Conservation (phyloP, 2,113 vertebrate species). For the Mola mola region DNA sequence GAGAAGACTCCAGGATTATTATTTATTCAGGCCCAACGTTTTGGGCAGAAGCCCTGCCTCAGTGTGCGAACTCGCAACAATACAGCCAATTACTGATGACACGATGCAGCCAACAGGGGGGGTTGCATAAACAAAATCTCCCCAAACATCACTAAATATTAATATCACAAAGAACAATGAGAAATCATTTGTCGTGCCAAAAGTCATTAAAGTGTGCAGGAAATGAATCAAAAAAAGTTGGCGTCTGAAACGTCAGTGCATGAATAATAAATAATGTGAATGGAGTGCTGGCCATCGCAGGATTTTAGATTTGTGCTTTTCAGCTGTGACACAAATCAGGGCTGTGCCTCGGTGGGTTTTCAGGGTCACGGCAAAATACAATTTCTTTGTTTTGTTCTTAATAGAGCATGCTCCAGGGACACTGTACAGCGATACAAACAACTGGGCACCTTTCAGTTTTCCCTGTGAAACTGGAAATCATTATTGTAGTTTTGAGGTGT, state of each 20-base stretch:
- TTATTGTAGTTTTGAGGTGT: too few species aligned
- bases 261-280: constrained; percentile 1
- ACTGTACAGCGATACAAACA: too few species aligned
- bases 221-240: not conserved
- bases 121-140: too few species aligned
- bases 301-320: not conserved
- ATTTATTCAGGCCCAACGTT: not conserved
- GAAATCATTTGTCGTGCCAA: not conserved
- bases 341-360: too few species aligned
- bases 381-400: too few species aligned
- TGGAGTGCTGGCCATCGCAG: not conserved
- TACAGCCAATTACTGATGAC: not conserved
- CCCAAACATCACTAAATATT: not conserved
- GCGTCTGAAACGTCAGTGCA: not conserved
- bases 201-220: not conserved
- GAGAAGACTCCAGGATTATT: not conserved
- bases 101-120: too few species aligned
- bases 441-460: too few species aligned
- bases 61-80: not conserved
- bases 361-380: not conserved
- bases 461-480: too few species aligned
- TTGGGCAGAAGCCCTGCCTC: not conserved
- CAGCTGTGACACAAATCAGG: too few species aligned
- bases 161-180: not conserved
- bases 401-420: too few species aligned